These are phyloP conservation scores for Folsomia manolachei DNA, from an alignment of 2,888 invertebrate genomes.

Conservation along the genomic window DNA sequence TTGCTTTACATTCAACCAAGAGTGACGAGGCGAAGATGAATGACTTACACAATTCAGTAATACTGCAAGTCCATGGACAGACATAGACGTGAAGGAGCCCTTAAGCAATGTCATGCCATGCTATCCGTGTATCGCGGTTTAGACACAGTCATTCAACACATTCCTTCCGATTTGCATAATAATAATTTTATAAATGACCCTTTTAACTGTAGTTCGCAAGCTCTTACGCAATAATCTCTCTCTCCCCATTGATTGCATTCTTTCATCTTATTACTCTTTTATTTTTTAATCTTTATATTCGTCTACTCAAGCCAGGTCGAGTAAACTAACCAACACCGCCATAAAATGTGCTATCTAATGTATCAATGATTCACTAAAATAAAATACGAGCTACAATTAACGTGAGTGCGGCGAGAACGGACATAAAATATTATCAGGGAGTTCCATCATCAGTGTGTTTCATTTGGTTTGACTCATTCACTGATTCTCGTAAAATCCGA, in stretches of 20 bases:
- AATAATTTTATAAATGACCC: slow-evolving; percentile 21
- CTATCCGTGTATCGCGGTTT: slow-evolving; percentile 31
- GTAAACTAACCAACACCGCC: neutral
- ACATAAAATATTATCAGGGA: neutral
- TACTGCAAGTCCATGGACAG: neutral
- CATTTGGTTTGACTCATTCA: neutral
- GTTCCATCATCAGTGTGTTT: neutral
- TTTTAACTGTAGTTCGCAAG: neutral
- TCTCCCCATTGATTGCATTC: neutral
- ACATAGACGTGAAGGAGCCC: no score
- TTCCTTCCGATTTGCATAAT: slow-evolving; percentile 42
- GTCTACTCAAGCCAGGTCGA: neutral
- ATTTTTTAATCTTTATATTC: no score
- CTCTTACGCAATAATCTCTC: neutral
- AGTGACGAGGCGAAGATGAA: neutral
- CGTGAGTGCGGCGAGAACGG: neutral
- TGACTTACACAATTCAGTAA: neutral
- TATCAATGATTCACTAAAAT: neutral
- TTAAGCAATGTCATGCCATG: neutral
- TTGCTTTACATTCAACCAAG: neutral
- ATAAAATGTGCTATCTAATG: slow-evolving; percentile 6
- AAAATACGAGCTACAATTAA: neutral
- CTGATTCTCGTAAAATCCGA: no score
- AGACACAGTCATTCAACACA: slow-evolving; percentile 35
- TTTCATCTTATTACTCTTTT: no score